Conservation (phyloP, 2,888 invertebrate genomes). For the Nebria brevicollis region DNA sequence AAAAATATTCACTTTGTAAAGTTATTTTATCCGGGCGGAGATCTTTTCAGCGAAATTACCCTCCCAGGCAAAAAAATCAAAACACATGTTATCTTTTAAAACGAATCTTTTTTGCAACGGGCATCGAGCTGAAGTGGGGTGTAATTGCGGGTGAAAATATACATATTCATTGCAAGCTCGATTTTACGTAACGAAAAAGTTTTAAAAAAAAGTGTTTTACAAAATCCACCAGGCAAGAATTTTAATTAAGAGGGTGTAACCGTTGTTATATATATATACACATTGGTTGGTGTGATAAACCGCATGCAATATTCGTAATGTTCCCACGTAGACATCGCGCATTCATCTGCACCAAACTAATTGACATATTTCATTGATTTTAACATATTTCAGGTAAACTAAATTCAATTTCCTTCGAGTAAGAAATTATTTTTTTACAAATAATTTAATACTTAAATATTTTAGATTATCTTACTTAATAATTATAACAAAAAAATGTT, state of each 20-base stretch:
- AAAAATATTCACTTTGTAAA: background rate
- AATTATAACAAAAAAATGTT: no score
- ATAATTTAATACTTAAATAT: no score
- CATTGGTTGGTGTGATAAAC: background rate
- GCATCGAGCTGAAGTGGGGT: background rate
- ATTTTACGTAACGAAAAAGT: background rate
- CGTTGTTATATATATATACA: background rate
- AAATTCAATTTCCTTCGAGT: background rate
- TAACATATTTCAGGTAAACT: background rate
- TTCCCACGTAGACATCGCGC: background rate
- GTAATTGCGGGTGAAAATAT: background rate
- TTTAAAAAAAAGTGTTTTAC: background rate
- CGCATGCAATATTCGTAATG: background rate
- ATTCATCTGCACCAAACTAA: background rate
- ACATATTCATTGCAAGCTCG: background rate
- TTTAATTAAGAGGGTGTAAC: conserved; percentile 1
- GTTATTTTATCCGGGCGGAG: background rate
- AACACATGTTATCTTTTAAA: background rate
- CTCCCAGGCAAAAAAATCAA: background rate
- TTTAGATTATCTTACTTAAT: no score
- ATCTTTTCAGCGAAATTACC: background rate
- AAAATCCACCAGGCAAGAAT: background rate
- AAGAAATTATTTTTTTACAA: background rate
- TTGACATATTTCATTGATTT: background rate
- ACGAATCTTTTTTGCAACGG: background rate